Conservation (phyloP, 2,888 invertebrate species). For the Conistra vaccinii region DNA sequence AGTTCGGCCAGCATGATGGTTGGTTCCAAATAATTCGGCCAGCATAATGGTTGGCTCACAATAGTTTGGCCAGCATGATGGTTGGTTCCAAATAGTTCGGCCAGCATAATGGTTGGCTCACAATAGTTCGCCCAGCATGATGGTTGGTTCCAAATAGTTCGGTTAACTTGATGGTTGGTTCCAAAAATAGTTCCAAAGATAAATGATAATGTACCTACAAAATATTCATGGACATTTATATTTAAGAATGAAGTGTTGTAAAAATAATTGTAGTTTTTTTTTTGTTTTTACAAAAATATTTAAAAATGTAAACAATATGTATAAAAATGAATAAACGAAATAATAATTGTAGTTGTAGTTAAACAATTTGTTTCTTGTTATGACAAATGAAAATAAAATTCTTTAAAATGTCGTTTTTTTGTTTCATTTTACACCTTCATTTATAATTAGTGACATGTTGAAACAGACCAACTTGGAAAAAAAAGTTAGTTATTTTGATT, state of each 20-base stretch:
- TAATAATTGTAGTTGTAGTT: too few species aligned
- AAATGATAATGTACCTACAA: not conserved
- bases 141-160: too few species aligned
- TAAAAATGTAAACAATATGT: too few species aligned
- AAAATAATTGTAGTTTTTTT: not conserved
- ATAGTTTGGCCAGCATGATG: not conserved
- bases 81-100: not conserved
- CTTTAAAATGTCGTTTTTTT: not conserved
- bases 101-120: too few species aligned
- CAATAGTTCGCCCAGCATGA: not conserved
- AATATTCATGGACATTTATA: not conserved
- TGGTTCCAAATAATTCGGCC: not conserved
- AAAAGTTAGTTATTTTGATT: not conserved
- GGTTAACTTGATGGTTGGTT: too few species aligned
- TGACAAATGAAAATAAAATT: constrained; percentile 31
- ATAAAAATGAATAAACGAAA: too few species aligned
- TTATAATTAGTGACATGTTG: not conserved
- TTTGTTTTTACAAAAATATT: too few species aligned
- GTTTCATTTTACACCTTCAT: constrained; percentile 17
- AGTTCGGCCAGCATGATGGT: too few species aligned
- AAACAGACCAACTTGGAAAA: not conserved
- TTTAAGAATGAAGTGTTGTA: constrained; percentile 1
- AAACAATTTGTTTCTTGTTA: not conserved
- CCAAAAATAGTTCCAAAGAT: not conserved
- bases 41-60: too few species aligned